Base-by-base conservation (phyloP, 2,888 invertebrate species). In the Thecophora atra region DNA sequence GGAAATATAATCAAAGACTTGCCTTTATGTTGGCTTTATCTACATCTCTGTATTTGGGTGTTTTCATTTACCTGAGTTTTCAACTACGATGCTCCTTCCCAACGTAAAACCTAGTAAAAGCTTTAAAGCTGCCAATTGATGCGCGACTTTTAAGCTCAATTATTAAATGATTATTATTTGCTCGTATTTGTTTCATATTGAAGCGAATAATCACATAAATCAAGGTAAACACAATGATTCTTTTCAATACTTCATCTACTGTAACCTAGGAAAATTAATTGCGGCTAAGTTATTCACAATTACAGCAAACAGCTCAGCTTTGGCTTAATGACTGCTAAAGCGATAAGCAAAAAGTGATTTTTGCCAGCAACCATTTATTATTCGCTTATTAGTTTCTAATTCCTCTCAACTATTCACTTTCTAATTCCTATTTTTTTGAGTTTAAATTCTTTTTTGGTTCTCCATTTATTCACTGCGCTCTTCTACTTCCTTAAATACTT, bases 111-210 rank as follows among this genome's bases (percentile, higher is more conserved):
- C 42, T 72, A 56, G 70, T 54, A 52, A 70, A 65, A 60, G 47
- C 70, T 37, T 71, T 64, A 19, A 44, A 44, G 15, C 6, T 15
- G 19, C 66, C 44, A 21, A 17, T 19, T 26, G 30, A 58, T 66
- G 54, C 62, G 63, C 13, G 42, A 63, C 21, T n/a, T 60, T 60
- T 60, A 70, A 73, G 72, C 76, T 73, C 68, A 75, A 77, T 81
- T 82, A 84, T 85, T 84, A 83, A 83, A 82, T 83, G 85, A 85
- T 85, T 86, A 83, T 85, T 85, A 86, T 85, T 82, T 82, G 84
- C 79, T 85, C 85, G 86, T 85, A 86, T 85, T 86, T 85, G 85
- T 83, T 83, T 85, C 85, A 85, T 85, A 85, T 83, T 73, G 75
- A 37, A 13, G 52, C 2, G 37, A 28, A 72, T 64, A 37, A 67